These are phyloP conservation scores for Nipponia nippon DNA, from an alignment of 2,113 vertebrate genomes.

Conservation along the genomic window DNA sequence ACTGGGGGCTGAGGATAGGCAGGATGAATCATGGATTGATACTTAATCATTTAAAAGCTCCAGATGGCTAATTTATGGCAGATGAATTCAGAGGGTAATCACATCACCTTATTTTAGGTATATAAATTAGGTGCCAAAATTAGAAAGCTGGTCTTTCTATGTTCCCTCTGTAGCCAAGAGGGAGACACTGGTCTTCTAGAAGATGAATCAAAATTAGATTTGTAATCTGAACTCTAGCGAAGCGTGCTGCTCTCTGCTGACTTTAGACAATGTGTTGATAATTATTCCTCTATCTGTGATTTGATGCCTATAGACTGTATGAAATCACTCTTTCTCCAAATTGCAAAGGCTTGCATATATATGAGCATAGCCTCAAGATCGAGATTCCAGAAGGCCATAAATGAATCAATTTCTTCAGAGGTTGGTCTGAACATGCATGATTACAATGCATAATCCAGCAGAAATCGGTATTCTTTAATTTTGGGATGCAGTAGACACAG, in stretches of 20 bases:
- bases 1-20: background rate
- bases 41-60: slow-evolving; percentile 25
- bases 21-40: background rate
- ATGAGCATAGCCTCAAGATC: background rate
- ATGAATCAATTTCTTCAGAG: background rate
- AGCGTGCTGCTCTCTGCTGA: background rate
- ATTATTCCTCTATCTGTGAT: background rate
- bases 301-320: background rate
- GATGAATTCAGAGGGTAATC: background rate
- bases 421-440: background rate
- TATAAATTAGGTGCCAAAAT: background rate
- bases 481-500: background rate
- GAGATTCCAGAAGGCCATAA: background rate
- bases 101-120: background rate
- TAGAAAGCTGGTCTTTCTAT: background rate
- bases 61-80: slow-evolving; percentile 34
- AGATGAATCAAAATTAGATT: background rate
- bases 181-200: background rate
- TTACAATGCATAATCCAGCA: background rate
- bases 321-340: background rate
- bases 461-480: background rate
- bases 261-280: background rate
- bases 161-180: background rate
- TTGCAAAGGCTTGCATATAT: background rate
- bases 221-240: background rate